Conservation (phyloP, 2,113 vertebrate species). For the Cyanoramphus novaezelandiae region DNA sequence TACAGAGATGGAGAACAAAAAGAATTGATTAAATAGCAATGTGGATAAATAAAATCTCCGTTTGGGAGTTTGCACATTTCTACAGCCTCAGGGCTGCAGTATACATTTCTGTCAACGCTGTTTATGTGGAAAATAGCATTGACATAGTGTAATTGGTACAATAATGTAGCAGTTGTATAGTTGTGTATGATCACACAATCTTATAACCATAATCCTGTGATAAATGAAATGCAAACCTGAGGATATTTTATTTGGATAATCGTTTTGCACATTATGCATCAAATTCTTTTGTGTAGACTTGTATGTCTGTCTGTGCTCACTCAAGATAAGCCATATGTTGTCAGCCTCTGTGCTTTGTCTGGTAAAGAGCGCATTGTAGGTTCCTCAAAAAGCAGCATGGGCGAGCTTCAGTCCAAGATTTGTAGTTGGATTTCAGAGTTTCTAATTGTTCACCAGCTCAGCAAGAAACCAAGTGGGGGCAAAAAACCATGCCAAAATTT, state of each 20-base stretch:
- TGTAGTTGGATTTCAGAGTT: background rate
- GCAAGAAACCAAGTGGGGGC: background rate
- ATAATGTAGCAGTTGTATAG: background rate
- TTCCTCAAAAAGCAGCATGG: background rate
- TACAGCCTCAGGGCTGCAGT: background rate
- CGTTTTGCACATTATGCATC: background rate
- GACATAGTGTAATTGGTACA: background rate
- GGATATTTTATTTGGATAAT: background rate
- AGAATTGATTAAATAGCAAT: background rate
- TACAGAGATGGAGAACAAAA: background rate
- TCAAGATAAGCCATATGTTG: background rate
- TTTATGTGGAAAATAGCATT: slow-evolving; percentile 46
- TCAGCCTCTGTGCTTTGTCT: background rate
- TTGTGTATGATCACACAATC: background rate
- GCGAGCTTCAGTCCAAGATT: background rate
- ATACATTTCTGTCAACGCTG: slow-evolving; percentile 34
- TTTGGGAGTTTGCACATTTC: slow-evolving; percentile 29
- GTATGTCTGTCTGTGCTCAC: background rate
- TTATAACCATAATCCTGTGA: background rate
- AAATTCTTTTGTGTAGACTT: background rate
- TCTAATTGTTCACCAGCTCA: background rate
- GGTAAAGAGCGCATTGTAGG: background rate
- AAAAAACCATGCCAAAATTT: background rate
- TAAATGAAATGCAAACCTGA: background rate
- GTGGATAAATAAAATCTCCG: background rate